Evolutionary conservation across 2,797 vertebrate species (phyloP), one percentile per base, ranked within the genome.

Genomic region (Helostoma temminkii): DNA sequence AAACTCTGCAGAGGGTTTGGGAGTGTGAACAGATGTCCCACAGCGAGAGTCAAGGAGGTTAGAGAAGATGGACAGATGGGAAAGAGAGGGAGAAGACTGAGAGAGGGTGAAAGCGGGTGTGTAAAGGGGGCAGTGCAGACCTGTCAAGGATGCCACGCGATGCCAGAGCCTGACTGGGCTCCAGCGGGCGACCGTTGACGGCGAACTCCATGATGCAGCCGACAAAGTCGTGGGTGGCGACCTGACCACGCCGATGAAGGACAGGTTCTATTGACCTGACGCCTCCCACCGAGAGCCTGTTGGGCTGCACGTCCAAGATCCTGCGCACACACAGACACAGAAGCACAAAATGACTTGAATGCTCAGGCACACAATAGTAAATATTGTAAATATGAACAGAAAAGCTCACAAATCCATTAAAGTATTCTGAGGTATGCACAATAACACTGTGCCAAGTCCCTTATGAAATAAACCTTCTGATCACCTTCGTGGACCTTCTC

Each of bases 151-250:
- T 96, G 88, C 96, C 96, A 74, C 94, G 96, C 32, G 96, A 94
- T 76, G 95, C 93, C 92, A 98, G 84, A 36, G 98, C 96, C 83
- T 98, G 98, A 84, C 96, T 96, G 58, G 98, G 98, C 84, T 99
- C 98, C 92, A 99, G 93, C 0, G 98, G 98, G 58, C 97, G 96
- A 39, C 98, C 98, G 2, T 99, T 99, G 84, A 99, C 96, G 30
- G 97, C 96, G 30, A 99, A 95, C 90, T 99, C 98, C 97, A 99
- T 98, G 93, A 99, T 95, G 88, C 98, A 99, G 78, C 98, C 98
- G 5, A 98, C 93, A 66, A 99, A 99, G 87, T 99, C 98, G 42
- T 99, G 97, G 71, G 96, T 96, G 89, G 96, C 93, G 78, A 99
- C 95, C 65, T 99, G 98, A 73, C 96, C 96, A 62, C 87, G 94